phyloP scores from a whole-genome alignment of 2,113 vertebrate genomes.

The Tautogolabrus adspersus region DNA sequence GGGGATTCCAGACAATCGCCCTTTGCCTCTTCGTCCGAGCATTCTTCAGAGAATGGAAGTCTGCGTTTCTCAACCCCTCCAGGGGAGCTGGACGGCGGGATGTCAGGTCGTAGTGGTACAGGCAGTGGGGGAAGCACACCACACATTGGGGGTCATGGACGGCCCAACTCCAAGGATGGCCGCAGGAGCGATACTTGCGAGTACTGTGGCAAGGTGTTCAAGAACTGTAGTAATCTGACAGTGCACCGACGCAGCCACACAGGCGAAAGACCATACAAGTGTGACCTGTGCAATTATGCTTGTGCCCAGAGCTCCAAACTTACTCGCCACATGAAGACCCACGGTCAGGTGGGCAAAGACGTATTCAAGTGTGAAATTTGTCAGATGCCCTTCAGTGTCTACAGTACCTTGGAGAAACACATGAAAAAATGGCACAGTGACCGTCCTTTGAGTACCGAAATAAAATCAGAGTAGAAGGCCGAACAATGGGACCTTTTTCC shows the following conservation, averaged over 20 bases:
- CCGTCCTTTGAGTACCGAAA: conserved; percentile 99
- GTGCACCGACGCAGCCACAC: conserved; percentile 99
- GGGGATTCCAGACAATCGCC: conserved; percentile 99
- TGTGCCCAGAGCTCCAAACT: conserved; percentile 99
- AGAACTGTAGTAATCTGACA: conserved; percentile 99
- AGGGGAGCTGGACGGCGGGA: conserved; percentile 95
- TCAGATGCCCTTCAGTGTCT: conserved; percentile 99
- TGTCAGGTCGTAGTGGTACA: conserved; percentile 97
- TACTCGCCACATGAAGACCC: conserved; percentile 99
- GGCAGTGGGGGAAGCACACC: conserved; percentile 98
- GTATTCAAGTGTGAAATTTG: conserved; percentile 99
- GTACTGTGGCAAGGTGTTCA: conserved; percentile 99
- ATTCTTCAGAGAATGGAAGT: conserved; percentile 99
- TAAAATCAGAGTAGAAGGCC: conserved; percentile 99
- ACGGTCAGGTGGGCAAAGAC: conserved; percentile 99
- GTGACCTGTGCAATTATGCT: conserved; percentile 99
- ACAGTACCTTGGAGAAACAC: conserved; percentile 99
- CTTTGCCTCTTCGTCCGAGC: conserved; percentile 98
- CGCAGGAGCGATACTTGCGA: conserved; percentile 99
- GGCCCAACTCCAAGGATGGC: conserved; percentile 98
- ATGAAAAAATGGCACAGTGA: conserved; percentile 99
- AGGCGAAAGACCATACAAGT: conserved; percentile 99
- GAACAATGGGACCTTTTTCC: conserved; percentile 75
- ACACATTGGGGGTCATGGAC: conserved; percentile 94
- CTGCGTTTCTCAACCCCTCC: conserved; percentile 99